phyloP scores from a whole-genome alignment of 2,113 vertebrate species.

The Crocuta crocuta region DNA sequence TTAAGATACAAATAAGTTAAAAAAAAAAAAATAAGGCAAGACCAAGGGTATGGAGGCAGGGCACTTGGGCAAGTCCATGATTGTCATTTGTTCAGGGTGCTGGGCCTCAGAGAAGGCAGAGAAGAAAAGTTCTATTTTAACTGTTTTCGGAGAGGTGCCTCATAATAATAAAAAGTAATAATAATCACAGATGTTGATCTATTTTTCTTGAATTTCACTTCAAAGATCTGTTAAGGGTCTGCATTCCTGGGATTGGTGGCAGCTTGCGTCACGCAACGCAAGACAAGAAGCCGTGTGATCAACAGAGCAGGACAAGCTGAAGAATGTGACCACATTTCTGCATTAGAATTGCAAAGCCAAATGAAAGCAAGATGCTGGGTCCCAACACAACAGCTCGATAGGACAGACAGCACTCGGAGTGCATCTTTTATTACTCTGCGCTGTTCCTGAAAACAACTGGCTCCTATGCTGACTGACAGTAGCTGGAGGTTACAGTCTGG shows the following conservation, averaged over 20 bases:
- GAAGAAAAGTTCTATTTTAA: background rate
- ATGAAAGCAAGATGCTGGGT: conserved; percentile 65
- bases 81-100: background rate
- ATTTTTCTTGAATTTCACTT: conserved; percentile 48
- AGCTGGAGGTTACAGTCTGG: conserved; percentile 62
- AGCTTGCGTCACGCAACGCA: background rate
- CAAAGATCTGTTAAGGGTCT: conserved; percentile 7
- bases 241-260: background rate
- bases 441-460: conserved; percentile 26
- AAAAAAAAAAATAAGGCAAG: background rate
- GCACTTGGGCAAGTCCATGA: background rate
- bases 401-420: conserved; percentile 37
- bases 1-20: background rate
- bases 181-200: background rate
- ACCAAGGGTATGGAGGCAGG: background rate
- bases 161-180: background rate
- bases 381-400: background rate
- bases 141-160: background rate
- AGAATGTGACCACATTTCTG: conserved; percentile 26
- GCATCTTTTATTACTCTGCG: background rate
- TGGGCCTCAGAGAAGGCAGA: background rate
- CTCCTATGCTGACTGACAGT: conserved; percentile 28
- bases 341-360: conserved; percentile 2
- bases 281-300: conserved; percentile 4
- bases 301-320: background rate